Evolutionary conservation across 2,888 invertebrate genomes (phyloP).

Genomic region (Drosophila planitibia): DNA sequence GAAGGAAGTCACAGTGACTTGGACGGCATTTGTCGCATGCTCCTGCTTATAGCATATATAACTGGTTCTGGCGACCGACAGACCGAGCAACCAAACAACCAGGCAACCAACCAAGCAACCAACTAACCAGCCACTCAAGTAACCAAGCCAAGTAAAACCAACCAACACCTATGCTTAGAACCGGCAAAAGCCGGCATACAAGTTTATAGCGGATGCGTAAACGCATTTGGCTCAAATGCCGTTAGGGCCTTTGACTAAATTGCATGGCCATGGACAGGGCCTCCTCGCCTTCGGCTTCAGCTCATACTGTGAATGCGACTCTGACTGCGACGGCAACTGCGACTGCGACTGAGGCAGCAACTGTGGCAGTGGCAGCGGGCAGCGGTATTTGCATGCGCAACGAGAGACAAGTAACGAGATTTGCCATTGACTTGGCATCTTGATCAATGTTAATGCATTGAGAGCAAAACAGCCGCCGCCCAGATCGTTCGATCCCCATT

Average conservation of each 20-base stretch:
- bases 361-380: conserved; percentile 2
- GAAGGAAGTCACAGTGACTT: conserved; percentile 76
- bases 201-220: conserved; percentile 85
- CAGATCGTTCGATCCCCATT: conserved; percentile 61
- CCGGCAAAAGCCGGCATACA: conserved; percentile 76
- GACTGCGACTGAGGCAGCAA: neutral
- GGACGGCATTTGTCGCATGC: conserved; percentile 77
- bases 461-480: conserved; percentile 51
- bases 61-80: conserved; percentile 78
- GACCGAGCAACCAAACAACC: conserved; percentile 34
- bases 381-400: conserved; percentile 61
- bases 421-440: conserved; percentile 55
- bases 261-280: conserved; percentile 77
- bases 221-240: conserved; percentile 84
- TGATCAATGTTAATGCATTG: conserved; percentile 76
- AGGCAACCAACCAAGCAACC: conserved; percentile 8
- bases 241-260: conserved; percentile 84
- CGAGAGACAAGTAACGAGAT: conserved; percentile 55
- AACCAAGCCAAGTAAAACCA: conserved; percentile 18
- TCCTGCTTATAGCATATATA: conserved; percentile 74
- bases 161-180: conserved; percentile 64
- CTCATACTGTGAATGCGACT: conserved; percentile 31
- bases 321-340: conserved; percentile 8
- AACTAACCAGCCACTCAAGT: conserved; percentile 25
- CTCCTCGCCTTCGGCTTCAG: conserved; percentile 55